Evolutionary conservation across 2,797 vertebrate genomes (phyloP).

Genomic region (Pseudopleuronectes americanus): DNA sequence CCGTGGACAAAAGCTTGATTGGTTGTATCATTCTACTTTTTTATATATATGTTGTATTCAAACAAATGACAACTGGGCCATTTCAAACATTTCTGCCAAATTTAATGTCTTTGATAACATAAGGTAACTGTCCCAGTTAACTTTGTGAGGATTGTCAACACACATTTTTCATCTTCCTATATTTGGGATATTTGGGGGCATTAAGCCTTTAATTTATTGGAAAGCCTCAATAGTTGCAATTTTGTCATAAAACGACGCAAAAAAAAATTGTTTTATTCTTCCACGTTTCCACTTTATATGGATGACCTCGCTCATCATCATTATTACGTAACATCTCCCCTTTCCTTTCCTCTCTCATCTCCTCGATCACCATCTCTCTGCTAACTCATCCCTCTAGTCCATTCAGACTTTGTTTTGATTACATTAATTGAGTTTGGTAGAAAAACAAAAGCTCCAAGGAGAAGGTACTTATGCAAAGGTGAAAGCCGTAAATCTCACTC

Average conservation of each 20-base stretch:
- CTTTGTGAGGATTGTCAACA: neutral
- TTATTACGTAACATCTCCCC: conserved; percentile 26
- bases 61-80: too few species aligned
- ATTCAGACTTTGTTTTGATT: conserved; percentile 55
- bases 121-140: too few species aligned
- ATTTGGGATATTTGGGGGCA: too few species aligned
- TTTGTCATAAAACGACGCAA: conserved; percentile 8
- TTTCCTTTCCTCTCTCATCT: conserved; percentile 59
- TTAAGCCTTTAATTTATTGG: too few species aligned
- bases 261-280: conserved; percentile 20
- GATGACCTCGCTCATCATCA: conserved; percentile 7
- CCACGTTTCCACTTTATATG: neutral
- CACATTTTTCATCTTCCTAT: neutral
- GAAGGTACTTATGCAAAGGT: conserved; percentile 34
- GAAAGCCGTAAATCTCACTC: conserved; percentile 51
- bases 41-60: neutral
- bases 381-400: conserved; percentile 45
- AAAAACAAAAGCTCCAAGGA: conserved; percentile 66
- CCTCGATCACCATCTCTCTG: conserved; percentile 55
- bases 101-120: neutral
- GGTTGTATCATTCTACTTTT: neutral
- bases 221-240: neutral
- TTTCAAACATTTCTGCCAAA: neutral
- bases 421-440: conserved; percentile 68
- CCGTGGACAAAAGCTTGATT: neutral